Conservation (phyloP, 2,113 vertebrate genomes). For the Solea senegalensis region DNA sequence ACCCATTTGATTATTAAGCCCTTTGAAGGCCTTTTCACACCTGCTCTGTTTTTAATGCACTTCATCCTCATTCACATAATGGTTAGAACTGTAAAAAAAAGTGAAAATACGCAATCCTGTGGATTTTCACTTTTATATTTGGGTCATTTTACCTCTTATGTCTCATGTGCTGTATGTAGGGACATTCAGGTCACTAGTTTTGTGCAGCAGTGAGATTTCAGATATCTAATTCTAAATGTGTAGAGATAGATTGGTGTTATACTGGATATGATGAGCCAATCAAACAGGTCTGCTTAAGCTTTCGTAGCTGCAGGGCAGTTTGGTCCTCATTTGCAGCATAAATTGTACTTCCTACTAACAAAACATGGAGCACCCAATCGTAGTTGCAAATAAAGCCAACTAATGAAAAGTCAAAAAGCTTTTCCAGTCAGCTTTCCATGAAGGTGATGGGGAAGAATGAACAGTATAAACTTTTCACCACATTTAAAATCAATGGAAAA, state of each 20-base stretch:
- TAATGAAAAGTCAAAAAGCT: no score
- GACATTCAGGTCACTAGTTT: no score
- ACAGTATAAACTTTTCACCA: not conserved
- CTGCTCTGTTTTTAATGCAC: not conserved
- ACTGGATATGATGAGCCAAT: not conserved
- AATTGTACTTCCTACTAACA: not conserved
- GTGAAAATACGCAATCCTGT: not conserved
- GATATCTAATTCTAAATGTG: not conserved
- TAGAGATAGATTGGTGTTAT: not conserved
- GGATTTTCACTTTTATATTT: no score
- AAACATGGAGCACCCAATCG: no score
- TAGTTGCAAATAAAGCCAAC: no score
- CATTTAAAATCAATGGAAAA: not conserved
- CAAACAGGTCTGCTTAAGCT: not conserved
- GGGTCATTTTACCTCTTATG: no score
- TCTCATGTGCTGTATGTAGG: no score
- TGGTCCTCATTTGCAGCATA: not conserved
- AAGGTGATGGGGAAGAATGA: not conserved
- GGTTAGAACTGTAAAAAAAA: no score
- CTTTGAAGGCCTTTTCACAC: not conserved
- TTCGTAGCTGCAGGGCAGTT: not conserved
- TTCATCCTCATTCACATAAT: not conserved
- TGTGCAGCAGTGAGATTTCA: no score
- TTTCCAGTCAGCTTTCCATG: not conserved
- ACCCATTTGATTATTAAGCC: not conserved